Base-by-base conservation (phyloP, 2,797 vertebrate genomes). In the Uromys caudimaculatus region DNA sequence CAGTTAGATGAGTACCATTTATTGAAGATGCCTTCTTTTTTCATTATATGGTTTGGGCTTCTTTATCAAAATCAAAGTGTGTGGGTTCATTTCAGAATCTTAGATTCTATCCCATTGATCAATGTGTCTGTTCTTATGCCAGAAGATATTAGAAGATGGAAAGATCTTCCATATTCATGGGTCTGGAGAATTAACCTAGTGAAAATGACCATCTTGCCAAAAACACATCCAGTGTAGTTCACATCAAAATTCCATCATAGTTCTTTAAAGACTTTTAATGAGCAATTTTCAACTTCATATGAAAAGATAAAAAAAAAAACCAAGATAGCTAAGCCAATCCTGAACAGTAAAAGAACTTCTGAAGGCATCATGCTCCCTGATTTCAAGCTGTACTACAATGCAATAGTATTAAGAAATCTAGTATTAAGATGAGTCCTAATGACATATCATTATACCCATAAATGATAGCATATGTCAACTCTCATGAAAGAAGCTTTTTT, bases 301-400 rank as follows among this genome's bases (percentile, higher is more conserved):
- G 35, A 6, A 69, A 69, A 69, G n/a, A 69, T 17, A n/a, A n/a
- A n/a, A n/a, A n/a, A 17, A 0, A n/a, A n/a, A 17, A 0, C 0
- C 32, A 69, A n/a, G 67, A n/a, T 69, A 69, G 6, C 67, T 69
- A 69, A 69, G 32, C 17, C 67, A n/a, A 69, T n/a, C 64, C 64
- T 69, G 35, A 69, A 69, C 35, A 69, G 17, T 69, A 69, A 69
- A 69, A 69, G 6, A 17, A 19, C 35, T 12, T 32, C 29, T 69
- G 35, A 69, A 17, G 7, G 16, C 5, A 69, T 69, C 35, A 69
- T 16, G 6, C 19, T 69, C 6, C 16, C 35, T 69, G 67, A 69
- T 35, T 69, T 69, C 35, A 9, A 69, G 67, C 67, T 69, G 67
- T 19, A 19, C 2, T n/a, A n/a, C 16, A 69, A 16, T n/a, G 6